Base-by-base conservation (phyloP, 2,113 vertebrate genomes). In the Sapayoa aenigma region DNA sequence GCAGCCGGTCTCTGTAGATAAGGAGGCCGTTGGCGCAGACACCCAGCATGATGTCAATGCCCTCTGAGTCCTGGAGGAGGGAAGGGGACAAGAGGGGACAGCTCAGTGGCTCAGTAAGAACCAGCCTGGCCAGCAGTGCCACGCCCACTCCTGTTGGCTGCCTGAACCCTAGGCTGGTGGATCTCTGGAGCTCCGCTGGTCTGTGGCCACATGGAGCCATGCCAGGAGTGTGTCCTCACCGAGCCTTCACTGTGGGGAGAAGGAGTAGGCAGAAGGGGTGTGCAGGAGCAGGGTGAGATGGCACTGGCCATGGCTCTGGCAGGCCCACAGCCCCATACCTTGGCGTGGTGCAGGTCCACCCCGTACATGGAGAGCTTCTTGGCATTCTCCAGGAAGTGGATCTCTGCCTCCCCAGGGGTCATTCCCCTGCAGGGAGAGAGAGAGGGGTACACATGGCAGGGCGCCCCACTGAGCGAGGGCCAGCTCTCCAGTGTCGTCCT, bases 291-390 rank as follows among this genome's bases (percentile, higher is more conserved):
- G 53, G 58, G 50, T 28, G 25, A 41, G 30, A 53, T 46, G 27
- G 17, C 37, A 12, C 33, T n/a, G 68, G 28, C 37, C 68, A 9
- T 8, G 0, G 0, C 47, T 44, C 49, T 22, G 55, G 35, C 56
- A 83, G 62, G 21, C 23, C n/a, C 46, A 22, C 0, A 2, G n/a
- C 14, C 46, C 65, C 5, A 1, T 98, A 99, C 99, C 99, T 99
- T 99, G 80, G 99, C 99, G 0, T 99, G 99, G 95, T 99, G 99
- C 67, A 99, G 98, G 96, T 99, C 99, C 35, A 99, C 99, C 37
- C 99, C 99, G 0, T 99, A 99, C 99, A 99, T 99, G 85, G 99
- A 99, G 58, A 99, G 98, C 96, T 99, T 99, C 98, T 99, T 99
- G 33, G 99, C 99, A 1, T 99, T 99, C 97, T 99, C 99, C 89